Percentiles rank a stretch among this genome's conserved stretches.
phyloP scores from a whole-genome alignment of 2,113 vertebrate genomes.

The Todiramphus chloris region DNA sequence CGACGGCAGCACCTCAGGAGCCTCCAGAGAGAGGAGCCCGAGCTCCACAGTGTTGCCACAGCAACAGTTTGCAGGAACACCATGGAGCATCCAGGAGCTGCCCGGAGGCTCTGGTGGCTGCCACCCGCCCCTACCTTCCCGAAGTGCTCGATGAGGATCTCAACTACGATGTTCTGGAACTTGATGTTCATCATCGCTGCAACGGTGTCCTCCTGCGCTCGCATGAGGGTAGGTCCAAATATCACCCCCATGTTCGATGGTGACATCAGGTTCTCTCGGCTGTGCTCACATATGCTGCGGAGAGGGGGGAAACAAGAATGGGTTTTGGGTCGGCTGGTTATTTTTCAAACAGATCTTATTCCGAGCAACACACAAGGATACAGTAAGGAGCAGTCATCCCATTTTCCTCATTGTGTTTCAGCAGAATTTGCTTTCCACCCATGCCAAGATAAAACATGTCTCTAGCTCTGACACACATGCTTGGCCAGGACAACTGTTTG shows the following conservation, averaged over 20 bases:
- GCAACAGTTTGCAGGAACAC: background rate
- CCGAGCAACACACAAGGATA: background rate
- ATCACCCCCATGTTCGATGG: slow-evolving; percentile 97
- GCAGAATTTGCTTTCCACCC: background rate
- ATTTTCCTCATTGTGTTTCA: background rate
- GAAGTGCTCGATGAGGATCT: slow-evolving; percentile 94
- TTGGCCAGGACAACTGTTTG: background rate
- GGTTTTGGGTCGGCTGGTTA: accelerated
- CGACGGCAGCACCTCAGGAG: background rate
- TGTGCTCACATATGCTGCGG: slow-evolving; percentile 88
- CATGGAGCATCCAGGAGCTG: background rate
- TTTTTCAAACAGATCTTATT: background rate
- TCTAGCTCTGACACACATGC: background rate
- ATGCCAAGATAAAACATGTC: background rate
- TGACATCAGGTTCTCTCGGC: slow-evolving; percentile 91
- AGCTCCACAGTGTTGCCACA: background rate
- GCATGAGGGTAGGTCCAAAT: slow-evolving; percentile 94
- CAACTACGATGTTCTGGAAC: slow-evolving; percentile 96
- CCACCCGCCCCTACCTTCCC: slow-evolving; percentile 80
- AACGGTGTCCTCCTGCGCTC: slow-evolving; percentile 93
- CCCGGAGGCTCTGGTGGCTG: background rate
- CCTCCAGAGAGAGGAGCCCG: background rate
- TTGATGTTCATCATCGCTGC: slow-evolving; percentile 99
- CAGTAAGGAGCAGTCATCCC: background rate
- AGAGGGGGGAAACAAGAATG: background rate